Evolutionary conservation across 2,113 vertebrate genomes (phyloP).

Genomic region (Eidolon helvum): DNA sequence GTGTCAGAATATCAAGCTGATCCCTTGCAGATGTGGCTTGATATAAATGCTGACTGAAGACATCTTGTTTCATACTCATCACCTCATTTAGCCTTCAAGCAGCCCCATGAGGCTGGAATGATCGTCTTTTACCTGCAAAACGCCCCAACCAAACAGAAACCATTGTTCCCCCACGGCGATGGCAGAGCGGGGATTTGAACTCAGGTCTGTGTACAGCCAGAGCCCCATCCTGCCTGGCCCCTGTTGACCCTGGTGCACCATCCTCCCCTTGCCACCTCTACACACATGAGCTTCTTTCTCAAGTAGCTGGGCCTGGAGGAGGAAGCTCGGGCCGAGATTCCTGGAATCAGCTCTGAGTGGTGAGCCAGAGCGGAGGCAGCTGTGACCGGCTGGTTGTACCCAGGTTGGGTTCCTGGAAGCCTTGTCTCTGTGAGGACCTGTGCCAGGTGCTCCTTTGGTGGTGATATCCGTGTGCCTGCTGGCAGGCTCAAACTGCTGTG

Average conservation of each 20-base stretch:
- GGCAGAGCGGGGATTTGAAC: neutral
- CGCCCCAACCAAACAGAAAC: neutral
- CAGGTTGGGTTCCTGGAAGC: neutral
- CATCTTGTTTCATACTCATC: neutral
- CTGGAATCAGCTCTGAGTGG: neutral
- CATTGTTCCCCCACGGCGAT: neutral
- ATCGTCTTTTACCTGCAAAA: neutral
- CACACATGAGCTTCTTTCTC: neutral
- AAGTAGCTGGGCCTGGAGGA: neutral
- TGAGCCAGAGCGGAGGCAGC: neutral
- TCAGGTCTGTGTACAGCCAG: neutral
- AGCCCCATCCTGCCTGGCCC: neutral
- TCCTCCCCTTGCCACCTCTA: accelerated
- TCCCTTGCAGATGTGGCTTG: neutral
- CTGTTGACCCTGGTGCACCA: accelerated
- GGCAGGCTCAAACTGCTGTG: neutral
- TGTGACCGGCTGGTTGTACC: neutral
- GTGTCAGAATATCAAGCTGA: neutral
- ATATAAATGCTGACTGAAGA: neutral
- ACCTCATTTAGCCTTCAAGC: neutral
- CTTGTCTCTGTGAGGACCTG: neutral
- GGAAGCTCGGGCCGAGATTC: neutral
- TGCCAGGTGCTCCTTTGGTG: neutral
- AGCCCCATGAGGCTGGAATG: neutral
- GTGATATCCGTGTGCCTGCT: too few species aligned